phyloP scores from a whole-genome alignment of 2,113 vertebrate genomes.

The Scartelaos histophorus region DNA sequence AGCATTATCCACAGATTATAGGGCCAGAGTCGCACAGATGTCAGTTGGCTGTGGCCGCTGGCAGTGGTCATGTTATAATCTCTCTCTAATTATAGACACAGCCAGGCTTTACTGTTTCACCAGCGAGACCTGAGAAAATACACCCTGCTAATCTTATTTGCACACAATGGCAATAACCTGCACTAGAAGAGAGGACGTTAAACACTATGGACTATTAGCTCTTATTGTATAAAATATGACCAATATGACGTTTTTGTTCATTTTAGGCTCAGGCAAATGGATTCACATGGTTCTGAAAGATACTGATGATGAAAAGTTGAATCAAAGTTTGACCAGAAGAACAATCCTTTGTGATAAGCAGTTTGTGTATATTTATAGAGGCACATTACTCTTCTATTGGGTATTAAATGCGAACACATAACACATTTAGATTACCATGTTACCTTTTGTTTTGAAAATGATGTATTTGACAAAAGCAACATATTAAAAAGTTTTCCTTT shows the following conservation, averaged over 20 bases:
- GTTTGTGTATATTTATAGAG: no score
- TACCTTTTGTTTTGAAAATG: no score
- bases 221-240: slow-evolving; percentile 1
- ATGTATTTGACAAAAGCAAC: no score
- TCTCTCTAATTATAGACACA: slow-evolving; percentile 77
- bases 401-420: no score
- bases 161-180: slow-evolving; percentile 66
- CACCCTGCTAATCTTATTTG: slow-evolving; percentile 76
- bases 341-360: no score
- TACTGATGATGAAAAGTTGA: neutral
- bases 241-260: neutral
- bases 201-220: slow-evolving; percentile 6
- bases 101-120: slow-evolving; percentile 71
- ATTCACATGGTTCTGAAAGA: neutral
- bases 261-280: neutral
- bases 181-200: slow-evolving; percentile 24
- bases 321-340: neutral
- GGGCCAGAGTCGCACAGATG: slow-evolving; percentile 56
- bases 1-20: slow-evolving; percentile 64
- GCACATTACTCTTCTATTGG: no score
- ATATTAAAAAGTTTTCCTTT: no score
- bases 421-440: no score
- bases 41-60: slow-evolving; percentile 64
- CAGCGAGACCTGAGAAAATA: slow-evolving; percentile 76
- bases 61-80: slow-evolving; percentile 66